Evolutionary conservation across 2,797 vertebrate genomes (phyloP).

Genomic region (Sternarchorhynchus goeldii): DNA sequence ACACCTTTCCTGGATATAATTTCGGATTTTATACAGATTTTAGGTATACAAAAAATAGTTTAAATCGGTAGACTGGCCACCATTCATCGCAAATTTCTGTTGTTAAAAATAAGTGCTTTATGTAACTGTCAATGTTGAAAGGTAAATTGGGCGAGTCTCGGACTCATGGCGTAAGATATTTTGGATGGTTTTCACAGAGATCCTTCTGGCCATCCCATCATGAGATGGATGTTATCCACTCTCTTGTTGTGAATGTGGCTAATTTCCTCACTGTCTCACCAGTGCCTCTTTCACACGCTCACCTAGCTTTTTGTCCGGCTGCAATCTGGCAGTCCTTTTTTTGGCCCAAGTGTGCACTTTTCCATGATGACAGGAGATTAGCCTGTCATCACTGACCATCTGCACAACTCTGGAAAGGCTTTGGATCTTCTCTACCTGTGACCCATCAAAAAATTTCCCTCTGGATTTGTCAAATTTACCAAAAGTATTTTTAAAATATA

Average conservation of each 20-base stretch:
- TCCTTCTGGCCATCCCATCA: slow-evolving; percentile 27
- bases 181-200: background rate
- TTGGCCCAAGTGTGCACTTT: slow-evolving; percentile 34
- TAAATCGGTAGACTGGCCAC: no score
- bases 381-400: slow-evolving; percentile 39
- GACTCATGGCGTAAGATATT: slow-evolving; percentile 6
- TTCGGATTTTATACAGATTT: no score
- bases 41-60: no score
- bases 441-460: slow-evolving; percentile 9
- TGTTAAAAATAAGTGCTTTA: background rate
- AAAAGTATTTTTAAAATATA: slow-evolving; percentile 4
- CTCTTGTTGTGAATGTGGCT: slow-evolving; percentile 34
- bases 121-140: background rate
- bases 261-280: slow-evolving; percentile 1
- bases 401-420: slow-evolving; percentile 31
- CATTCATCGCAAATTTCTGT: background rate
- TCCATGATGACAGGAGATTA: slow-evolving; percentile 17
- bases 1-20: no score
- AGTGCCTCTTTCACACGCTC: slow-evolving; percentile 48
- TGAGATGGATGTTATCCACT: slow-evolving; percentile 30
- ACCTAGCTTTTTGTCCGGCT: slow-evolving; percentile 23
- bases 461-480: background rate
- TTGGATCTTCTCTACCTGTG: slow-evolving; percentile 19
- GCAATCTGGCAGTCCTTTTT: slow-evolving; percentile 25
- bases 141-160: background rate